Evolutionary conservation across 2,888 invertebrate species (phyloP).

Genomic region (Euclidia mi): DNA sequence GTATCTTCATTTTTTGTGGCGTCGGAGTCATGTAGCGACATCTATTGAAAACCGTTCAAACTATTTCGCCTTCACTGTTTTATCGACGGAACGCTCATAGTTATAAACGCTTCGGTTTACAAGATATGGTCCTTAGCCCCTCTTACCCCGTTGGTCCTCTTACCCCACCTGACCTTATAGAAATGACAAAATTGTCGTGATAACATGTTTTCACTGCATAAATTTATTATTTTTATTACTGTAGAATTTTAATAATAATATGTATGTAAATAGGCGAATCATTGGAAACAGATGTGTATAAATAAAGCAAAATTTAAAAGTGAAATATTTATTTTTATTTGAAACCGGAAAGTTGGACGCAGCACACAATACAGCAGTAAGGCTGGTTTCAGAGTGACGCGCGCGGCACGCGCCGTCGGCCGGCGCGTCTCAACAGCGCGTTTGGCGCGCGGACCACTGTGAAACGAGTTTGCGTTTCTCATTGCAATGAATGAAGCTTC

Average conservation of each 20-base stretch:
- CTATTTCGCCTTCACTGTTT: conserved; percentile 7
- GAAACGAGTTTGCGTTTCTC: too few species aligned
- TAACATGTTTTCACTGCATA: conserved; percentile 50
- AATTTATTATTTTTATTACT: conserved; percentile 79
- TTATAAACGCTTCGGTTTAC: conserved; percentile 5
- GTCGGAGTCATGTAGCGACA: conserved; percentile 6
- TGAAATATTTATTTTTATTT: conserved; percentile 1
- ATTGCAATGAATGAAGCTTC: too few species aligned
- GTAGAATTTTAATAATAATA: conserved; percentile 74
- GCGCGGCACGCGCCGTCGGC: too few species aligned
- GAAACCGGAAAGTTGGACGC: too few species aligned
- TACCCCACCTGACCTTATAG: conserved; percentile 12
- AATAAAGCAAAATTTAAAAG: conserved; percentile 76
- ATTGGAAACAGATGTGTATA: conserved; percentile 82
- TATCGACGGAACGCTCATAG: conserved; percentile 3
- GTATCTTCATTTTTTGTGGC: conserved; percentile 5
- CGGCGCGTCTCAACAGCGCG: too few species aligned
- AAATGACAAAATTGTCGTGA: conserved; percentile 26
- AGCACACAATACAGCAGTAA: too few species aligned
- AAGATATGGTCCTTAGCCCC: conserved; percentile 1
- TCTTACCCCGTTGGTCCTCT: conserved; percentile 4
- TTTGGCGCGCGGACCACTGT: too few species aligned
- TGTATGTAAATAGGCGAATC: conserved; percentile 77
- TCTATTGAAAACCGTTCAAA: conserved; percentile 9
- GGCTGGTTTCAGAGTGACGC: too few species aligned